Percentiles rank a stretch among this genome's conserved stretches.
Conservation (phyloP, 1,140 invertebrate genomes). For the Steinernema feltiae region DNA sequence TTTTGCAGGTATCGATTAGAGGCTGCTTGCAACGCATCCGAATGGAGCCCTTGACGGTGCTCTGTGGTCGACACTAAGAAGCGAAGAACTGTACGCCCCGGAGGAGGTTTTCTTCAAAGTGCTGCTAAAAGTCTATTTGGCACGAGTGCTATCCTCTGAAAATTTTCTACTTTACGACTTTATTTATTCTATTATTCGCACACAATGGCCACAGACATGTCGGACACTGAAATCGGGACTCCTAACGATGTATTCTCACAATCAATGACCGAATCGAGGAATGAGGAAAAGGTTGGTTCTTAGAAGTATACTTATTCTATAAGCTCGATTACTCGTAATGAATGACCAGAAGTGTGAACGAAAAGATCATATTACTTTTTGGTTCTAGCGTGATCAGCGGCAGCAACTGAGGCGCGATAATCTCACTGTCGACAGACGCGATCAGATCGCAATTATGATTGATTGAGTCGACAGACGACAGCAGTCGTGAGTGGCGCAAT, state of each 20-base stretch:
- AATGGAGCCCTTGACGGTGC: conserved; percentile 14
- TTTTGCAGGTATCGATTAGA: conserved; percentile 14
- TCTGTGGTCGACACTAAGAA: conserved; percentile 5
- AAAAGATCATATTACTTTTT: conserved; percentile 10
- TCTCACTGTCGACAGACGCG: background rate
- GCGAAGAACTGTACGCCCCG: background rate
- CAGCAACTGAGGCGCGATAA: background rate
- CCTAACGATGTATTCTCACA: background rate
- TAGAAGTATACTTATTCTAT: too few relatives aligned
- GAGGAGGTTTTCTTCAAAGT: conserved; percentile 1
- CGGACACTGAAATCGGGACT: background rate
- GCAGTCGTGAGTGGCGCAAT: conserved; percentile 9
- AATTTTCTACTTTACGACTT: background rate
- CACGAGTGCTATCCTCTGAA: background rate
- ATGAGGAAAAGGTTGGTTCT: conserved; percentile 9
- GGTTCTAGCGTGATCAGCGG: background rate
- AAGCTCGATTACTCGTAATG: too few relatives aligned
- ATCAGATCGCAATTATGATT: conserved; percentile 9
- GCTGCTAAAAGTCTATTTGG: background rate
- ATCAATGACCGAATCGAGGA: background rate
- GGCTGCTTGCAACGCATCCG: conserved; percentile 12
- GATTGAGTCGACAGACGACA: background rate
- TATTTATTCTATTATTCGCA: conserved; percentile 6
- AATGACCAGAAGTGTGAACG: background rate
- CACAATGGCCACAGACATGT: background rate